phyloP scores from a whole-genome alignment of 2,888 invertebrate genomes.

The Zaprionus lineosus region DNA sequence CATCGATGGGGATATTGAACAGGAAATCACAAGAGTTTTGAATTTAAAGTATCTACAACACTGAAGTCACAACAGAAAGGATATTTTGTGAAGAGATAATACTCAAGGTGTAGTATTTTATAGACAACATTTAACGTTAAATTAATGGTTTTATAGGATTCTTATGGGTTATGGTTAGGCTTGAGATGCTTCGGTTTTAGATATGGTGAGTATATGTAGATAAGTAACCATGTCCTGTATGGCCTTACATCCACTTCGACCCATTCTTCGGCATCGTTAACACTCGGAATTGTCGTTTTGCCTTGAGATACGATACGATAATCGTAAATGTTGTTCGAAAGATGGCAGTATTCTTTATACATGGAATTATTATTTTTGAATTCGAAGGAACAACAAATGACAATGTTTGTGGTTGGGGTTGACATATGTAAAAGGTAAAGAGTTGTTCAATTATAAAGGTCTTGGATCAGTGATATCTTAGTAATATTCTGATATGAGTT shows the following conservation, averaged over 20 bases:
- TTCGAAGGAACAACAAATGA: slow-evolving; percentile 34
- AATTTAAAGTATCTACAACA: slow-evolving; percentile 51
- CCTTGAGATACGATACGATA: slow-evolving; percentile 97
- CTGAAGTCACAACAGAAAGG: slow-evolving; percentile 42
- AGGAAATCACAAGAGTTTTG: too few relatives aligned
- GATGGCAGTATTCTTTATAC: slow-evolving; percentile 87
- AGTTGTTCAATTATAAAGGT: too few relatives aligned
- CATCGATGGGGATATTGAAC: slow-evolving; percentile 19
- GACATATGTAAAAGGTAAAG: background rate
- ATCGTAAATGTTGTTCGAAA: slow-evolving; percentile 90
- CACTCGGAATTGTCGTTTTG: slow-evolving; percentile 94
- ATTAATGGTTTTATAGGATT: slow-evolving; percentile 9
- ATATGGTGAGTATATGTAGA: slow-evolving; percentile 44
- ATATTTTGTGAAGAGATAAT: slow-evolving; percentile 13
- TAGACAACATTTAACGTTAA: slow-evolving; percentile 22
- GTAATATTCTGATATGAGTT: slow-evolving; percentile 32
- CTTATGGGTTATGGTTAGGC: slow-evolving; percentile 28
- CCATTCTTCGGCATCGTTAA: slow-evolving; percentile 96
- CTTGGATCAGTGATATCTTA: slow-evolving; percentile 9
- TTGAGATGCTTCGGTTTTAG: slow-evolving; percentile 19
- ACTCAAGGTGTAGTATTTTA: slow-evolving; percentile 8
- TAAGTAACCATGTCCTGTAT: slow-evolving; percentile 76
- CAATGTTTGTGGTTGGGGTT: too few relatives aligned
- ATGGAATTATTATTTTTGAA: slow-evolving; percentile 1
- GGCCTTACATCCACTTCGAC: slow-evolving; percentile 90